Base-by-base conservation (phyloP, 2,113 vertebrate species). In the Zingel zingel region DNA sequence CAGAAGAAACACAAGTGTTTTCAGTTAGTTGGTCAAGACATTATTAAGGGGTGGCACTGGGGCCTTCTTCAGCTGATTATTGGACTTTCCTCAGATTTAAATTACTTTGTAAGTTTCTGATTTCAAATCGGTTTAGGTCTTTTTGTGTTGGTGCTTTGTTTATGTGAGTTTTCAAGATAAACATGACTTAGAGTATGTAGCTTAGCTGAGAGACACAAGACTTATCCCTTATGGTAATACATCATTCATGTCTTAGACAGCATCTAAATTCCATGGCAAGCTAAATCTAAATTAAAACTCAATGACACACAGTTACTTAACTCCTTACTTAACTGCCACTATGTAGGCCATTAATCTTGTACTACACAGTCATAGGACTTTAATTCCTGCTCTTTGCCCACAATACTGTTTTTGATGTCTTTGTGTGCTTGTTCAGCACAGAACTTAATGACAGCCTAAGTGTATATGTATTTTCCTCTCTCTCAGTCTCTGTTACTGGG, bases 361-460 rank as follows among this genome's bases (percentile, higher is more conserved):
- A n/a, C 18, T 33, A 12, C 56, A 30, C 69, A 84, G 53, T 81
- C 69, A 43, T 45, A 45, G 59, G 15, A 33, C 74, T 58, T 21
- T 51, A 61, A 54, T 27, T 74, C 58, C 25, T 39, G 58, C 48
- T 51, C 65, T 59, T 48, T 47, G 16, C n/a, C 69, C 84, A 53
- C 91, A 81, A 47, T 69, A 27, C 53, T 53, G 64, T 50, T 71
- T 85, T 56, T 77, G 9, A 83, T 69, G 77, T 74, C 23, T 82
- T 62, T 84, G 53, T 79, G 5, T 87, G 85, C 86, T 84, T 80
- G 82, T 83, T 88, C 72, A 80, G 83, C 81, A 86, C 39, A 64
- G 57, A 73, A 57, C 21, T n/a, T 90, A 91, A 90, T 89, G 77
- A 89, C 90, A 89, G 77, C 57, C 73, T 91, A 39, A 73, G 68